Evolutionary conservation across 2,888 invertebrate genomes (phyloP), one percentile per base, ranked within the genome.

Genomic region (Acronicta alni): DNA sequence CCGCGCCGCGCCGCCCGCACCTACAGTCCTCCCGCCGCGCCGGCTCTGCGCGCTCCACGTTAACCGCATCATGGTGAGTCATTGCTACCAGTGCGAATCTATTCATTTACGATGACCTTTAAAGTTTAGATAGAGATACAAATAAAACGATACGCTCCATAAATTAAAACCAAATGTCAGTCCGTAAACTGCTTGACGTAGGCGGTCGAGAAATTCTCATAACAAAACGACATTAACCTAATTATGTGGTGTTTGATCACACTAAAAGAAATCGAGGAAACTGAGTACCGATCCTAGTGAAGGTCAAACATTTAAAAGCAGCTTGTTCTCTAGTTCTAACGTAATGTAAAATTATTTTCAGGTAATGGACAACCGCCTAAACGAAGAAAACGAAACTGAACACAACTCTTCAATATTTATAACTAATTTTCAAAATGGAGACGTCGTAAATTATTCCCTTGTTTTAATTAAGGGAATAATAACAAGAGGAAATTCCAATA

Each of bases 401-500:
- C 88, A 89, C 77, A 89, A 88, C 72, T 91, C 92, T 45, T 86
- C 91, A 63, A 93, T 94, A 72, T 92, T 91, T 71, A 83, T 96
- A 52, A 95, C 94, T 43, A 96, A 96, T 83, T 95, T 96, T 57
- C 94, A 95, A 80, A 94, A 96, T 85, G 95, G 95, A 67, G 96
- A 96, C 77, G 89, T 85, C 60, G 87, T 96, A 47, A 94, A 93
- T 63, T 95, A 96, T 86, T 95, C 96, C 20, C 86, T 96, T 39
- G 93, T 95, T 60, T 87, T 96, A 35, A 89, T 96, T 32, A 96
- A 95, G 82, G 96, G 96, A 54, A 92, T 94, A 48, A 94, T 96
- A 66, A 93, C 92, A 57, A 88, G 88, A 78, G 91, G 91, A 39
- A 88, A 89, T 80, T 88, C 88, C 38, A 92, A 89, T 64, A 89